Base-by-base conservation (phyloP, 2,797 vertebrate genomes). In the Trematocara caparti region DNA sequence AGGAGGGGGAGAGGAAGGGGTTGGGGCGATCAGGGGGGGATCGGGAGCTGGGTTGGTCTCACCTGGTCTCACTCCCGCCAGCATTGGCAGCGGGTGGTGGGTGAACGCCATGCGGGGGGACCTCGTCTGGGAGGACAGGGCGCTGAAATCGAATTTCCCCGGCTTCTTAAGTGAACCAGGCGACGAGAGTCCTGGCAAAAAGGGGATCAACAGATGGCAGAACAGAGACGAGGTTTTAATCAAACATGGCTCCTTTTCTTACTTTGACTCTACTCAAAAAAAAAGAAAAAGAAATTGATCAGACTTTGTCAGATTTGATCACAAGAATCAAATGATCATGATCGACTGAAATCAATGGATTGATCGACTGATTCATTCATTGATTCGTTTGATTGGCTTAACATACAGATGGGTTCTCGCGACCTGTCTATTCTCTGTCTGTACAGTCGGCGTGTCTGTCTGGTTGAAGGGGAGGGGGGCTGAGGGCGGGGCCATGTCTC, bases 61-160 rank as follows among this genome's bases (percentile, higher is more conserved):
- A 98, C 98, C 98, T 98, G 98, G 98, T 97, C 98, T 97, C 96
- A 98, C 97, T 96, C 98, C 98, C 93, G 97, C 97, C 96, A 99
- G 97, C 96, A 99, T 96, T 90, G 98, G 98, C 97, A 99, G 97
- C 90, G 98, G 97, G 97, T 99, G 97, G 95, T 98, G 98, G 94
- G 97, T 98, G 95, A 98, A 98, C 96, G 97, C 97, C 98, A 98
- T 98, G 96, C 97, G 97, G 92, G 98, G 97, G 95, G 97, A 96
- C 95, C 97, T 96, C 95, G 97, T 97, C 96, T 98, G 98, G 92
- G 97, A 97, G 89, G 97, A 97, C 94, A 98, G 97, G 93, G 97
- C 97, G 92, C 96, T 97, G 97, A 98, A 99, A 97, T 99, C 98
- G 96, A 98, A 97, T 95, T 99, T 99, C 95, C 97, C 98, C 95